A percentile compares a stretch with the other conserved stretches of the same genome.
phyloP scores from a whole-genome alignment of 2,113 vertebrate species.

The Urocynchramus pylzowi region DNA sequence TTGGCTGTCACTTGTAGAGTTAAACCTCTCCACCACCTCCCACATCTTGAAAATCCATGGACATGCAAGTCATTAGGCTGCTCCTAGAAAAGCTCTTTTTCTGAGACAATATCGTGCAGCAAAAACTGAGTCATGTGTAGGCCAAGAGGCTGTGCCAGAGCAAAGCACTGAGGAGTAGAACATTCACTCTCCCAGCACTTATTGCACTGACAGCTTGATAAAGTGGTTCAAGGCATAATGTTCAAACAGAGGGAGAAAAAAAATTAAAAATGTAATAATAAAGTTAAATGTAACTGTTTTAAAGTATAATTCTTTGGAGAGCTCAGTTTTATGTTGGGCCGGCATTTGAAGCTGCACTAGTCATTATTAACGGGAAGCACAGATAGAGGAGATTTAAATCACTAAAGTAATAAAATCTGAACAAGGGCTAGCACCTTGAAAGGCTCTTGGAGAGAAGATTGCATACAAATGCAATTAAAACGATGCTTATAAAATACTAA shows the following conservation, averaged over 20 bases:
- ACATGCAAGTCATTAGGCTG: not conserved
- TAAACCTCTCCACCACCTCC: not conserved
- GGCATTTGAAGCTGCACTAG: conserved; percentile 76
- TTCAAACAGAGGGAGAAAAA: conserved; percentile 70
- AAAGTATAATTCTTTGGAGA: conserved; percentile 80
- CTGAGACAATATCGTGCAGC: not conserved
- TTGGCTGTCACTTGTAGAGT: not conserved
- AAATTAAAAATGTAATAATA: conserved; percentile 79
- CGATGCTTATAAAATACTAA: conserved; percentile 86
- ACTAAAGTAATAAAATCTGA: conserved; percentile 82
- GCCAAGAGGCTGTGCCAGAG: conserved; percentile 35
- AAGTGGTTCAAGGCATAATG: conserved; percentile 69
- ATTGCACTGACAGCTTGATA: conserved; percentile 71
- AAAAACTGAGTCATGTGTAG: not conserved
- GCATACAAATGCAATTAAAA: conserved; percentile 87
- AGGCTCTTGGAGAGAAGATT: conserved; percentile 82
- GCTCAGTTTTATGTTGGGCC: conserved; percentile 77
- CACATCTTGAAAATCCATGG: not conserved
- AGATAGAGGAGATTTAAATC: conserved; percentile 82
- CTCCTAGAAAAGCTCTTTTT: not conserved
- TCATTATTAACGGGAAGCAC: conserved; percentile 81
- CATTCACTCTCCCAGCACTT: conserved; percentile 54
- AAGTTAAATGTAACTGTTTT: conserved; percentile 81
- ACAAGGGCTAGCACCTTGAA: conserved; percentile 82
- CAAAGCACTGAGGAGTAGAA: conserved; percentile 26